Evolutionary conservation across 1,140 invertebrate genomes (phyloP), one percentile per base, ranked within the genome.

Genomic region (Pseudachorutes palmiensis): DNA sequence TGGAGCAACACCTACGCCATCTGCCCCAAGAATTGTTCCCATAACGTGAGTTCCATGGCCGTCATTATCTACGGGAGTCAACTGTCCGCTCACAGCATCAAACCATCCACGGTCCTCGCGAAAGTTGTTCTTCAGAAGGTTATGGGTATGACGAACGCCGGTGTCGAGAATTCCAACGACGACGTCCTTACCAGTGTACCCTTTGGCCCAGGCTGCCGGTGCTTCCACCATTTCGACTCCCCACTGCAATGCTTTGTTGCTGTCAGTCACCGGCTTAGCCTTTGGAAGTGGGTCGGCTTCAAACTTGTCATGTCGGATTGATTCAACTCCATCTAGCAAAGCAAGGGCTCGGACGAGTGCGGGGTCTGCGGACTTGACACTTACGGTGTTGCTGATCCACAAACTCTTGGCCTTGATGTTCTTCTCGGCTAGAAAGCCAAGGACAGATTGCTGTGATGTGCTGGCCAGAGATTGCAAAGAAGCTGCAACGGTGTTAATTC

Each of bases 141-240:
- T 41, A 55, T 70, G 68, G n/a, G 68, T 59, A 19, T 9, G n/a
- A 9, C 64, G 64, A 28, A 70, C 68, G 1, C 69, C 69, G 19
- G 36, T 45, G 19, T 45, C 36, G 36, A 45, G 36, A 45, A 45
- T 45, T 9, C 36, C 36, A 12, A 45, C 36, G 9, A 45, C 36
- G 19, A 45, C 36, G 9, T 19, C 36, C 9, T 19, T 9, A 45
- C 36, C 36, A 19, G 36, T 45, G 19, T 12, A 45, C 19, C 36
- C 36, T 12, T 12, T 9, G 19, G 9, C 36, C 36, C 36, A 45
- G 9, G 36, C 36, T 12, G 36, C 36, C 19, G 36, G 36, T 12
- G 36, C 36, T 19, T 45, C 36, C 9, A 45, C 36, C 36, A 45
- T 45, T 9, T 45, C 36, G 19, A 45, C 36, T 45, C 36, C 36